phyloP scores from a whole-genome alignment of 2,113 vertebrate genomes.

The Epinephelus cyanopodus region DNA sequence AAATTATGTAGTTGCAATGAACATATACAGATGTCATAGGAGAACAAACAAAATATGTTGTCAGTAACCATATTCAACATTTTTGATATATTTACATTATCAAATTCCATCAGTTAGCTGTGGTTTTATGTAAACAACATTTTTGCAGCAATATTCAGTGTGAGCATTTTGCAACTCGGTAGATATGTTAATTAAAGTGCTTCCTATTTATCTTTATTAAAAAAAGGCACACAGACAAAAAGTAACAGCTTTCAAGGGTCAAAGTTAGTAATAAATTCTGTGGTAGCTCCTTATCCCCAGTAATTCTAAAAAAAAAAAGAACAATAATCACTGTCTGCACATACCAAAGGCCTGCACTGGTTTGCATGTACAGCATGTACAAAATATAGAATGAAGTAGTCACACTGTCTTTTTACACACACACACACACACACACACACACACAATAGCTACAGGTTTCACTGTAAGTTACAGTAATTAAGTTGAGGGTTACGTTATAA shows the following conservation, averaged over 20 bases:
- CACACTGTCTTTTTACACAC: not conserved
- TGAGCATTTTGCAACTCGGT: not conserved
- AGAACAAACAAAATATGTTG: not conserved
- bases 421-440: not conserved
- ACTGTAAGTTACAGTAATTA: no score
- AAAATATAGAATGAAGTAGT: not conserved
- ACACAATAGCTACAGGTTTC: not conserved
- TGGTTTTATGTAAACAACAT: no score
- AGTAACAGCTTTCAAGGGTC: not conserved
- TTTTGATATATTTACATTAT: no score
- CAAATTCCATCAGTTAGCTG: no score
- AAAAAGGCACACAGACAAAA: no score
- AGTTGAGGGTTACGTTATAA: not conserved
- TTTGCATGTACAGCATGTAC: not conserved
- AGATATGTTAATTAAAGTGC: not conserved
- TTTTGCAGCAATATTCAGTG: not conserved
- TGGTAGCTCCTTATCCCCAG: not conserved
- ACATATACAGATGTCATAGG: not conserved
- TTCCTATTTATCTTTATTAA: not conserved
- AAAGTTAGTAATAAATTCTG: no score
- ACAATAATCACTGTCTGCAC: no score
- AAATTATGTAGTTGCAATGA: not conserved
- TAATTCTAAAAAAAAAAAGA: slow-evolving; percentile 25
- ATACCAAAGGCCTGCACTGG: no score
- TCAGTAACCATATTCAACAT: not conserved